Percentiles rank a stretch among this genome's conserved stretches.
Evolutionary conservation across 2,797 vertebrate species (phyloP).

Genomic region (Acanthiza pusilla): DNA sequence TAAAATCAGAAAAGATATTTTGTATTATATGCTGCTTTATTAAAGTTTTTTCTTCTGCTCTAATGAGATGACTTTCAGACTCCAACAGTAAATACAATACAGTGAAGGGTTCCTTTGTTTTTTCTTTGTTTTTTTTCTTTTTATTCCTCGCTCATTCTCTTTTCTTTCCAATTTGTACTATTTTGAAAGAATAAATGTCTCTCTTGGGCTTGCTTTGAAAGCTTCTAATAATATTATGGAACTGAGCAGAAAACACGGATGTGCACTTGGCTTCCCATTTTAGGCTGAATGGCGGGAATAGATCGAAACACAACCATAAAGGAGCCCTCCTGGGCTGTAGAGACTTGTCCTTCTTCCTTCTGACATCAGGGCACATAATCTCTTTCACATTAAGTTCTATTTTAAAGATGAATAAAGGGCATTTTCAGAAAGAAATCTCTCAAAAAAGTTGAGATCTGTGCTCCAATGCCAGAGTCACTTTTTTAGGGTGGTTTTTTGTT

Average conservation of each 20-base stretch:
- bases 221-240: not conserved
- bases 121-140: too few species aligned
- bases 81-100: not conserved
- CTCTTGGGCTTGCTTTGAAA: not conserved
- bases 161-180: not conserved
- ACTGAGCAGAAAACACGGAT: not conserved
- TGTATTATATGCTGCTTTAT: not conserved
- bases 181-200: not conserved
- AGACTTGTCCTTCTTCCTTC: not conserved
- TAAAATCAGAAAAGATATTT: not conserved
- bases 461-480: accelerated
- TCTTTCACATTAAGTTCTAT: not conserved
- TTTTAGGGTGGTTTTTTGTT: not conserved
- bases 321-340: not conserved
- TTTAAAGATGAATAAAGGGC: accelerated
- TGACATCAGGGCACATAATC: not conserved
- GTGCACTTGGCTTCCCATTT: not conserved
- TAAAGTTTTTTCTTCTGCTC: not conserved
- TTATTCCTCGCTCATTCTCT: accelerated
- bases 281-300: not conserved
- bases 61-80: not conserved
- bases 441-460: not conserved
- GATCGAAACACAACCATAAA: not conserved
- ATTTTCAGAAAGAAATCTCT: not conserved
- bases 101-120: not conserved